Evolutionary conservation across 2,113 vertebrate species (phyloP), one percentile per base, ranked within the genome.

Genomic region (Mola mola): DNA sequence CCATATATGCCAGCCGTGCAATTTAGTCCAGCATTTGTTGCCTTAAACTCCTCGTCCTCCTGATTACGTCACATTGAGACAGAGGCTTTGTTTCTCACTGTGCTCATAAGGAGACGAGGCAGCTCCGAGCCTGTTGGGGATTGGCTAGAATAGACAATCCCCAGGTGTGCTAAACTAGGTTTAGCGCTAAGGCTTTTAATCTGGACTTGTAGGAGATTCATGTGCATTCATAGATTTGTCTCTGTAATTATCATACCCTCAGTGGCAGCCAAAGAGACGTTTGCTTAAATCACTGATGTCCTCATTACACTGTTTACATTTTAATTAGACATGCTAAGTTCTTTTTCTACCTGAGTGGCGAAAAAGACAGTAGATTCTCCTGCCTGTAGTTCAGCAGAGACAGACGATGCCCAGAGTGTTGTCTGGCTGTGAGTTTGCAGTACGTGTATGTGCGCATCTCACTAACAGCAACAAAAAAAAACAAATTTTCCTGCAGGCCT

Each of bases 271-370:
- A 80, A 86, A 92, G 90, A 95, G 92, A 93, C 93, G 90, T 95
- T 96, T 96, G 93, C 94, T 92, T 95, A 96, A 98, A 96, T 97
- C 94, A 93, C 95, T 96, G 94, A 97, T 95, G 94, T 95, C 95
- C 95, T 96, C 94, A 96, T 96, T 96, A 95, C 89, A 91, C 92
- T 95, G 94, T 97, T 96, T 97, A 98, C 95, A 96, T 96, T 96
- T 95, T 95, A 97, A 97, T 98, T 96, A 96, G 95, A 94, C 92
- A 92, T 93, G 91, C 92, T 91, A 92, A 95, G 94, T 93, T 94
- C 93, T 90, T 60, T 59, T 37, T 58, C 94, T 94, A n/a, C n/a
- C 89, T 92, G 93, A 91, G 49, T 76, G 87, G 91, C 88, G 91
- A 92, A 89, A 92, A 83, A 90, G 85, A 92, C 82, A 46, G 40